Percentiles rank a stretch among this genome's conserved stretches.
These are phyloP conservation scores for Phytoseiulus persimilis DNA, from an alignment of 2,888 invertebrate genomes.

Conservation along the genomic window DNA sequence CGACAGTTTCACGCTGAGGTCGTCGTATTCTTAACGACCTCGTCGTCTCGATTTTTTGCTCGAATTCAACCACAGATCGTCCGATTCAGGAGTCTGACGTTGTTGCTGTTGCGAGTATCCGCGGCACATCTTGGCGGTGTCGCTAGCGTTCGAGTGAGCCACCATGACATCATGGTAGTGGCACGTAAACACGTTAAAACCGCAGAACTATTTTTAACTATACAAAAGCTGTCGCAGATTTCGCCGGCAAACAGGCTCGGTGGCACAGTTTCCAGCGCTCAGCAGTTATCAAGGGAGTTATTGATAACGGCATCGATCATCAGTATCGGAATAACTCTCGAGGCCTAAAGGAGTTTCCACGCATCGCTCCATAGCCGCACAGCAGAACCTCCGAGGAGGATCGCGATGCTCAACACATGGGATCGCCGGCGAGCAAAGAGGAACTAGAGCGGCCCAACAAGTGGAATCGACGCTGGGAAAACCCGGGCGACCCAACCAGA, in stretches of 20 bases:
- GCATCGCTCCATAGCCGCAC: not conserved
- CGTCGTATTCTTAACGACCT: conserved; percentile 5
- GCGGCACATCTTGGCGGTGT: not conserved
- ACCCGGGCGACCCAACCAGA: not conserved
- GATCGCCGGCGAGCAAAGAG: too few relatives aligned
- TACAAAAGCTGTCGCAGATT: not conserved
- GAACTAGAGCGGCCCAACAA: not conserved
- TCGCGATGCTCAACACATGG: too few relatives aligned
- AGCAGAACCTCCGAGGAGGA: too few relatives aligned
- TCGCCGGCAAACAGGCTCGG: too few relatives aligned
- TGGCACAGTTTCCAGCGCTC: not conserved
- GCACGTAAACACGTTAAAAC: not conserved
- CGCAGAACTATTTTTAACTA: not conserved
- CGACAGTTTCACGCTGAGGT: not conserved
- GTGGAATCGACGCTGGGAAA: not conserved
- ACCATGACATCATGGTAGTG: not conserved
- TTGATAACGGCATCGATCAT: not conserved
- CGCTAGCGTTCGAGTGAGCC: too few relatives aligned
- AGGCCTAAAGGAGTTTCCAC: not conserved
- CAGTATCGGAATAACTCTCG: not conserved
- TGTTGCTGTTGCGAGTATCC: not conserved
- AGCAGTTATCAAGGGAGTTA: not conserved
- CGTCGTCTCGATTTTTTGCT: not conserved
- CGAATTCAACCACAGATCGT: not conserved
- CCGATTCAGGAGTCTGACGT: not conserved